Percentiles rank a stretch among this genome's conserved stretches.
Evolutionary conservation across 2,113 vertebrate species (phyloP).

Genomic region (Grallaria varia): DNA sequence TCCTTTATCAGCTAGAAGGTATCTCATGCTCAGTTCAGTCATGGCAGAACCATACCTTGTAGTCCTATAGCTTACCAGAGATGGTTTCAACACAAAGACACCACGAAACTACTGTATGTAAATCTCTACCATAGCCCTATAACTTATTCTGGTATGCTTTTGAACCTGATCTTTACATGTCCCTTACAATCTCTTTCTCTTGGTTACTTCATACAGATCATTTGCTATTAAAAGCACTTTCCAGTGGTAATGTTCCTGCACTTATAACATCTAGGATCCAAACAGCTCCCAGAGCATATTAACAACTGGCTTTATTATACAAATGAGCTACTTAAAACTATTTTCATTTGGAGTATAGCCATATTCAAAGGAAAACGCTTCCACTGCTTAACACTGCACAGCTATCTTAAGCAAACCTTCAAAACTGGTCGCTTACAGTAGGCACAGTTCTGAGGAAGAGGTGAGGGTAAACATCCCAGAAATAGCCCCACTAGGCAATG

Average conservation of each 20-base stretch:
- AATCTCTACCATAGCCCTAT: background rate
- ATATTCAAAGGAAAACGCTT: background rate
- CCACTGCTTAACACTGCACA: background rate
- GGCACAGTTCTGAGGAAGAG: background rate
- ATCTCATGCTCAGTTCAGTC: background rate
- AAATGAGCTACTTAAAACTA: background rate
- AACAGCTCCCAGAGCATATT: conserved; percentile 9
- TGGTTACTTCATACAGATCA: background rate
- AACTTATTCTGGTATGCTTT: background rate
- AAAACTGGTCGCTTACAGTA: background rate
- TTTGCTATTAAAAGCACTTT: conserved; percentile 12
- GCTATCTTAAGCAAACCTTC: background rate
- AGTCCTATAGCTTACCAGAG: background rate
- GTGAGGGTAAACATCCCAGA: conserved; percentile 3
- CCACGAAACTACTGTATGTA: background rate
- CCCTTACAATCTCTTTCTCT: background rate
- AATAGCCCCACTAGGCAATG: background rate
- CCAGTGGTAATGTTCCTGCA: background rate
- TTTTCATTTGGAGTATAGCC: background rate
- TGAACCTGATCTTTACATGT: background rate
- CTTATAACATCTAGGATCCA: background rate
- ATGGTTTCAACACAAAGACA: background rate
- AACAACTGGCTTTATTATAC: background rate
- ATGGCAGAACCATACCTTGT: background rate
- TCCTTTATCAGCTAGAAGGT: background rate